Conservation (phyloP, 2,797 vertebrate genomes). For the Xerus rutilus region DNA sequence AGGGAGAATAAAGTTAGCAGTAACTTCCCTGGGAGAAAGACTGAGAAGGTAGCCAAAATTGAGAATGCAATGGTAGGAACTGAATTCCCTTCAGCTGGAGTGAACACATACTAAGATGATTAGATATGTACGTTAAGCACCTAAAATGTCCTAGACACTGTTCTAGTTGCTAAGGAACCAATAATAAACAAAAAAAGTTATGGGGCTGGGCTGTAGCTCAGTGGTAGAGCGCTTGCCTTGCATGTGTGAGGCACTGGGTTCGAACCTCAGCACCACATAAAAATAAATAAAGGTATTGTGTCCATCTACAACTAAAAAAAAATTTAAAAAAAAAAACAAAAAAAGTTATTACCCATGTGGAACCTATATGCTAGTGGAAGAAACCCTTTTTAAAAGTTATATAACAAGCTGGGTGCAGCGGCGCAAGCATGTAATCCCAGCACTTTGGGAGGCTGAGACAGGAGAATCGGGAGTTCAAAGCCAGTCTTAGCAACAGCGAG, state of each 20-base stretch:
- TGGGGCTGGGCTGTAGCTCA: no score
- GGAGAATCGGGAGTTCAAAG: no score
- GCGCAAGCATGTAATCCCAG: no score
- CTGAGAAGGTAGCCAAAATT: neutral
- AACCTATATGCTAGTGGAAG: neutral
- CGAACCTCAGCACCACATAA: no score
- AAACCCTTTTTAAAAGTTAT: neutral
- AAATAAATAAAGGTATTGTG: no score
- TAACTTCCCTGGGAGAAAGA: neutral
- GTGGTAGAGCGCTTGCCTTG: no score
- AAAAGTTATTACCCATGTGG: neutral
- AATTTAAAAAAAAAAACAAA: constrained; percentile 19
- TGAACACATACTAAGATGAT: neutral
- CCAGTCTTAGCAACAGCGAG: no score
- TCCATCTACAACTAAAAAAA: no score
- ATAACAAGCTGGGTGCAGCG: no score
- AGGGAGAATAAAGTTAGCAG: neutral
- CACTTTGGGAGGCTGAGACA: no score
- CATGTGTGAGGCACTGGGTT: no score
- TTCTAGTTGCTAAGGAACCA: neutral
- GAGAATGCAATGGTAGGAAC: neutral
- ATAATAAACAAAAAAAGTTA: constrained; percentile 10
- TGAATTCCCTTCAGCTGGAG: neutral
- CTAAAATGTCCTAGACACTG: neutral
- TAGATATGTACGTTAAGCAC: neutral